Conservation (phyloP, 2,113 vertebrate genomes). For the Hoplias malabaricus region DNA sequence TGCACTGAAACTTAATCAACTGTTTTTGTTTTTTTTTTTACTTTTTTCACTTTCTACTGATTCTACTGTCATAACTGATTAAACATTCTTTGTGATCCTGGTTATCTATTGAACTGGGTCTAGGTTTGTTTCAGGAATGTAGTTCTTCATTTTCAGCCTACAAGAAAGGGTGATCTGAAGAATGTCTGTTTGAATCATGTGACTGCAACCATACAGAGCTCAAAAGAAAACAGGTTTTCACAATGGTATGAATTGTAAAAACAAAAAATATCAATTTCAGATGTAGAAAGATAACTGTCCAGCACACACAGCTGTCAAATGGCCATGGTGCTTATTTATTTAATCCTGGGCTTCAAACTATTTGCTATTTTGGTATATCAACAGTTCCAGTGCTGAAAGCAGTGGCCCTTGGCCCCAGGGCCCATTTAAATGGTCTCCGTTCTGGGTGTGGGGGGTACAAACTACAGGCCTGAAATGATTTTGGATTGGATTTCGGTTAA, state of each 20-base stretch:
- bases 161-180: background rate
- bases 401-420: conserved; percentile 9
- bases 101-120: background rate
- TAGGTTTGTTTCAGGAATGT: background rate
- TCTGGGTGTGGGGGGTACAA: conserved; percentile 39
- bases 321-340: background rate
- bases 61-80: no score
- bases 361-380: conserved; percentile 38
- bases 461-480: conserved; percentile 25
- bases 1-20: no score
- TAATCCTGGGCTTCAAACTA: background rate
- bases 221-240: conserved; percentile 25
- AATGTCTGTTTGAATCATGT: conserved; percentile 13
- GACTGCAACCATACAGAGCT: background rate
- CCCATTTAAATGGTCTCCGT: conserved; percentile 12
- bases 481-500: conserved; percentile 49
- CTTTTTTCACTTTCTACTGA: no score
- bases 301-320: background rate
- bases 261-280: conserved; percentile 33
- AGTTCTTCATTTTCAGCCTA: background rate
- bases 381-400: conserved; percentile 42
- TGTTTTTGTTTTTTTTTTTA: no score
- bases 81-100: no score
- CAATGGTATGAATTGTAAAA: conserved; percentile 25
- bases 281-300: background rate